phyloP scores from a whole-genome alignment of 1,140 invertebrate species.

The Ectropis grisescens region DNA sequence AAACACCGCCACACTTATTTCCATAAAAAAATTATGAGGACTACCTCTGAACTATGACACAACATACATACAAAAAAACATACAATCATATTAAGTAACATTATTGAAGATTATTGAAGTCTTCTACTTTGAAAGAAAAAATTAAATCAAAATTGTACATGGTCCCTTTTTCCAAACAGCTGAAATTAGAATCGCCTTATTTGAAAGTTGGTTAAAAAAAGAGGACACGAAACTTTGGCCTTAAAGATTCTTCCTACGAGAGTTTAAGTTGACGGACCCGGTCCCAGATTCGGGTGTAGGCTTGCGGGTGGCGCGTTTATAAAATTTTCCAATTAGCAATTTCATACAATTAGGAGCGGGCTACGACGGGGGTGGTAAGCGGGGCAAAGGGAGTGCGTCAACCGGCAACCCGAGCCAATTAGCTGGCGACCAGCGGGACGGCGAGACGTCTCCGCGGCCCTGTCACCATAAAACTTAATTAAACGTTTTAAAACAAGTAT shows the following conservation, averaged over 20 bases:
- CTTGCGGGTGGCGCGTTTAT: slow-evolving; percentile 60
- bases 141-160: no score
- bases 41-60: no score
- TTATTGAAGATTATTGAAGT: no score
- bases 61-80: no score
- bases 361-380: slow-evolving; percentile 23
- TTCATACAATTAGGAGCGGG: slow-evolving; percentile 65
- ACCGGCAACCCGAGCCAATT: slow-evolving; percentile 68
- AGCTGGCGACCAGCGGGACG: slow-evolving; percentile 64
- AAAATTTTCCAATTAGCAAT: slow-evolving; percentile 71
- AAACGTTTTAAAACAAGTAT: slow-evolving; percentile 73
- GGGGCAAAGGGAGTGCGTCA: slow-evolving; percentile 15
- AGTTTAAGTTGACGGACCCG: slow-evolving; percentile 32
- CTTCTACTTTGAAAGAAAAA: no score
- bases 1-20: no score
- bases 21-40: no score
- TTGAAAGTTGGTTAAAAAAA: no score
- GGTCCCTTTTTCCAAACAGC: no score
- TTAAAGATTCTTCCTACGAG: slow-evolving; percentile 1
- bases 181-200: no score
- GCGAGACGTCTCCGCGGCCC: slow-evolving; percentile 64
- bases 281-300: slow-evolving; percentile 27
- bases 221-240: no score
- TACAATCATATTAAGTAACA: no score
- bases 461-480: slow-evolving; percentile 73